Evolutionary conservation across 1,140 invertebrate species (phyloP), one percentile per base, ranked within the genome.

Genomic region (Drosophila quadrilineata): DNA sequence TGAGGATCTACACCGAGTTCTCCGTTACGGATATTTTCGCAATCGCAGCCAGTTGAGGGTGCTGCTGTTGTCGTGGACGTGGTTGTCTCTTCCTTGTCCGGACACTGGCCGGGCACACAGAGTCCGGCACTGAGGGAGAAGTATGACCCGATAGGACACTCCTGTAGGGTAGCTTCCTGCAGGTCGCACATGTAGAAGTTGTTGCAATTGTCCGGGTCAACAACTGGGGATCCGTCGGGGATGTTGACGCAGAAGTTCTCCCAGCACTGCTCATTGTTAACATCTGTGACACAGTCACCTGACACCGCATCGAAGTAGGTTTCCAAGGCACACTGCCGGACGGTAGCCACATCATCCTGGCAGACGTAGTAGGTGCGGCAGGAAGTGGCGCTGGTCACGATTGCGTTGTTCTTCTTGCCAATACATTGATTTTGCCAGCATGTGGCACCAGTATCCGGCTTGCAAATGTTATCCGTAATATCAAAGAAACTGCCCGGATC

Each of bases 351-450:
- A 3, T 58, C 22, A 6, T 49, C 19, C n/a, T 48, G n/a, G 46
- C 86, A 88, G 0, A 63, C 28, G 8, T 75, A 79, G 49, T 66
- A 88, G 19, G 8, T 59, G 17, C 31, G 28, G 33, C 86, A 88
- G 28, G 19, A 40, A 0, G 12, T 28, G 0, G 17, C 17, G 35
- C 80, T 50, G 0, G 46, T 3, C 4, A 71, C 0, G 4, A 29
- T 41, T 0, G 14, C 12, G 0, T 71, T 74, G 41, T 50, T 38
- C 0, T 19, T 6, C 38, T 71, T 6, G 2, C 22, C 16, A 1
- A 84, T 3, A 29, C 86, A 88, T 8, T 45, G 10, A 17, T 80
- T 80, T 31, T 80, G 67, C 75, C 85, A 88, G 45, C 87, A 88
- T 0, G 28, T 33, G 0, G 10, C 9, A 0, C 43, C 10, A 0